These are phyloP conservation scores for Daboia siamensis DNA, from an alignment of 2,113 vertebrate species.

Conservation along the genomic window DNA sequence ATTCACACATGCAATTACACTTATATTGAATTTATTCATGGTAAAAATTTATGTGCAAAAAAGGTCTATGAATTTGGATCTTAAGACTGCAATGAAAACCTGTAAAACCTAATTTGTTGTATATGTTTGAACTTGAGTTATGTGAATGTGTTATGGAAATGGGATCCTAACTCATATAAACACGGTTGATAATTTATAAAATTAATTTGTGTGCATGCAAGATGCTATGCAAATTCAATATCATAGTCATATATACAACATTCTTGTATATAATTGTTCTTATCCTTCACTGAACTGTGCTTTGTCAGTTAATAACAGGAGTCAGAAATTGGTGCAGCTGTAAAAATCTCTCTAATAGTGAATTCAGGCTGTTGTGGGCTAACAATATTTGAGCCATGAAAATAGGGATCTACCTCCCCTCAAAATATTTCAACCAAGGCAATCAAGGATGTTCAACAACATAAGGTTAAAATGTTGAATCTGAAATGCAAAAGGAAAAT, in stretches of 20 bases:
- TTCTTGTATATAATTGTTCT: background rate
- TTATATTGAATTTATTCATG: constrained; percentile 23
- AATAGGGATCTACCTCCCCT: background rate
- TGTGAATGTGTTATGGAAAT: constrained; percentile 1
- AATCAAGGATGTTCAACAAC: background rate
- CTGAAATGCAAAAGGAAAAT: background rate
- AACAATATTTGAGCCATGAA: background rate
- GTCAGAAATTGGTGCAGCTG: background rate
- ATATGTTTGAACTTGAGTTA: background rate
- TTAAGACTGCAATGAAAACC: background rate
- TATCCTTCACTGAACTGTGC: background rate
- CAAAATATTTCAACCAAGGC: background rate
- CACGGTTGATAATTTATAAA: background rate
- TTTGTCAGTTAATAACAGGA: background rate
- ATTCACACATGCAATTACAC: background rate
- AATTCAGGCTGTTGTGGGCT: background rate
- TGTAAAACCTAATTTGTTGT: background rate
- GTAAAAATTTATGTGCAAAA: background rate
- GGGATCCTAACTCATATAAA: background rate
- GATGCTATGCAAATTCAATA: background rate
- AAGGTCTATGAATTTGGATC: background rate
- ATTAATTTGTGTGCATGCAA: background rate
- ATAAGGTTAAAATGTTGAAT: background rate
- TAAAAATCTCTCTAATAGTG: background rate
- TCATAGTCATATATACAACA: background rate